Evolutionary conservation across 2,797 vertebrate genomes (phyloP).

Genomic region (Dendrocincla tyrannina): DNA sequence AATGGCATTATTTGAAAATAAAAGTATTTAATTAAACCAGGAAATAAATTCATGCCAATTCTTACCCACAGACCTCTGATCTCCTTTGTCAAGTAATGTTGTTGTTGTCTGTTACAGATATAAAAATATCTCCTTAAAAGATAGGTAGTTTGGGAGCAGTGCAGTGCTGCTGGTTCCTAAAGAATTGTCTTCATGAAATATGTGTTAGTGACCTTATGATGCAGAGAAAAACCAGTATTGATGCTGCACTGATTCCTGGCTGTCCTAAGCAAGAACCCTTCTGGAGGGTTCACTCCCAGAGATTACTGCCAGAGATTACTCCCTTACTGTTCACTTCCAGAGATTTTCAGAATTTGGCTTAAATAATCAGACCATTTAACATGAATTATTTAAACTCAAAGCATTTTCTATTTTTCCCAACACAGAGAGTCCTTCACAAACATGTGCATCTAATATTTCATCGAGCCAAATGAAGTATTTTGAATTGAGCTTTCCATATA

Average conservation of each 20-base stretch:
- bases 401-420: neutral
- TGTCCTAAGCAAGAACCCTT: neutral
- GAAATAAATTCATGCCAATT: neutral
- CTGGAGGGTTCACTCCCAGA: neutral
- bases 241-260: neutral
- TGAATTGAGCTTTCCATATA: neutral
- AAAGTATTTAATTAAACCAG: neutral
- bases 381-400: neutral
- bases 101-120: neutral
- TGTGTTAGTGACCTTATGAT: neutral
- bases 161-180: neutral
- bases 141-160: neutral
- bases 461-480: neutral
- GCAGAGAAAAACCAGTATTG: neutral
- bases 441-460: neutral
- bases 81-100: neutral
- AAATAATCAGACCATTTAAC: neutral
- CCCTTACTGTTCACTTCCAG: neutral
- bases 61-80: neutral
- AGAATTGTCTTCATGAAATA: neutral
- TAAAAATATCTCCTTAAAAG: neutral
- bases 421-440: neutral
- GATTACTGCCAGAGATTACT: too few relatives aligned
- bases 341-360: neutral
- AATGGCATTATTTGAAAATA: neutral